A percentile compares a stretch with the other conserved stretches of the same genome.
These are phyloP conservation scores for Platycercus adscitus DNA, from an alignment of 2,113 vertebrate species.

Conservation along the genomic window DNA sequence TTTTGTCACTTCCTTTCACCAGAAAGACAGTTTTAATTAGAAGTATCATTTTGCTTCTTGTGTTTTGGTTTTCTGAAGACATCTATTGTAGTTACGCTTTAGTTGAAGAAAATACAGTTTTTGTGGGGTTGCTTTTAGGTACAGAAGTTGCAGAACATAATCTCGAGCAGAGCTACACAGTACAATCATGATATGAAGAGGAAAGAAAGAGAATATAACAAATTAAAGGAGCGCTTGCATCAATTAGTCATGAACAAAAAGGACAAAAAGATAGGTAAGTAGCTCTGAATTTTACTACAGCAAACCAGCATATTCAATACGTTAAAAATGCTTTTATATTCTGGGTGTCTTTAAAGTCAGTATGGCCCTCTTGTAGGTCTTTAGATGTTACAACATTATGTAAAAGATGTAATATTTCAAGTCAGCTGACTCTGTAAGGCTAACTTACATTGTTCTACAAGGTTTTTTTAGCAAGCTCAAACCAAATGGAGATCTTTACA, in stretches of 20 bases:
- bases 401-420: background rate
- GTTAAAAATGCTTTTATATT: background rate
- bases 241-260: constrained; percentile 93
- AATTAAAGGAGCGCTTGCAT: constrained; percentile 92
- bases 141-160: constrained; percentile 93
- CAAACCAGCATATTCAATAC: background rate
- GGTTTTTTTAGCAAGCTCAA: background rate
- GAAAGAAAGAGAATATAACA: constrained; percentile 91
- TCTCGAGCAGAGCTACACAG: constrained; percentile 92
- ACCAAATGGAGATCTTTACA: background rate
- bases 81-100: background rate
- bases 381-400: background rate
- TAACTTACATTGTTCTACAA: fast-evolving
- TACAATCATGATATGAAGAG: constrained; percentile 97
- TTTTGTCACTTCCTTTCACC: background rate
- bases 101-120: background rate
- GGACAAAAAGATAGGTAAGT: constrained; percentile 90
- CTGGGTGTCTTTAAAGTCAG: background rate
- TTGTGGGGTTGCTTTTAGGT: constrained; percentile 76
- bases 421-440: background rate
- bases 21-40: background rate
- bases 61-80: background rate
- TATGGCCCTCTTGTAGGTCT: background rate
- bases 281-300: background rate
- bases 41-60: background rate